A percentile compares a stretch with the other conserved stretches of the same genome.
These are phyloP conservation scores for Synanthedon vespiformis DNA, from an alignment of 2,888 invertebrate species.

Conservation along the genomic window DNA sequence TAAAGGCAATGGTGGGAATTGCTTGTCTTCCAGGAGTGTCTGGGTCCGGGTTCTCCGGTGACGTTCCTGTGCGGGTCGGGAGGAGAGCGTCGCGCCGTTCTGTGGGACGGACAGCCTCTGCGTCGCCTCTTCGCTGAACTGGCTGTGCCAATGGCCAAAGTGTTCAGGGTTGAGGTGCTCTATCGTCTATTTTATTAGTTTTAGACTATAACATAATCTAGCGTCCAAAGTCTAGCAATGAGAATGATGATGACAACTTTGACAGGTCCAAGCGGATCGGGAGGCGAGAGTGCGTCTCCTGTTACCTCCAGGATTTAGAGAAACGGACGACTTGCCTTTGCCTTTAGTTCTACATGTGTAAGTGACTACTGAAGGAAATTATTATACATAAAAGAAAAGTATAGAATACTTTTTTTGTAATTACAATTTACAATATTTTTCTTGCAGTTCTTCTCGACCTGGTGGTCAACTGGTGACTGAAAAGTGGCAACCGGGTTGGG, in stretches of 20 bases:
- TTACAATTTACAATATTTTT: no score
- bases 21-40: slow-evolving; percentile 70
- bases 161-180: slow-evolving; percentile 73
- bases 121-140: slow-evolving; percentile 73
- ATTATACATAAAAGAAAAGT: no score
- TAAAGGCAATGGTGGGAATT: no score
- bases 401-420: no score
- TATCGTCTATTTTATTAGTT: neutral
- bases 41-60: slow-evolving; percentile 81
- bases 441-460: slow-evolving; percentile 65
- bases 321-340: slow-evolving; percentile 84
- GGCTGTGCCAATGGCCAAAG: slow-evolving; percentile 81
- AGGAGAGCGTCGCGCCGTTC: slow-evolving; percentile 71
- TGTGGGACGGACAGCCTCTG: slow-evolving; percentile 78
- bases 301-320: slow-evolving; percentile 85
- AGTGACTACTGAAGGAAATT: slow-evolving; percentile 39
- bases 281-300: slow-evolving; percentile 76
- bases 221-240: no score
- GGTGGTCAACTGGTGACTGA: slow-evolving; percentile 88
- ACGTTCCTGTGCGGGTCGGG: slow-evolving; percentile 73
- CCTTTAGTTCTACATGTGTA: slow-evolving; percentile 88
- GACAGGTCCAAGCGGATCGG: slow-evolving; percentile 62
- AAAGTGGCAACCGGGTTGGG: slow-evolving; percentile 84
- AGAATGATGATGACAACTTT: neutral
- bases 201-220: no score